Percentiles rank a stretch among this genome's conserved stretches.
Conservation (phyloP, 1,140 invertebrate genomes). For the Rhopalosiphum maidis region DNA sequence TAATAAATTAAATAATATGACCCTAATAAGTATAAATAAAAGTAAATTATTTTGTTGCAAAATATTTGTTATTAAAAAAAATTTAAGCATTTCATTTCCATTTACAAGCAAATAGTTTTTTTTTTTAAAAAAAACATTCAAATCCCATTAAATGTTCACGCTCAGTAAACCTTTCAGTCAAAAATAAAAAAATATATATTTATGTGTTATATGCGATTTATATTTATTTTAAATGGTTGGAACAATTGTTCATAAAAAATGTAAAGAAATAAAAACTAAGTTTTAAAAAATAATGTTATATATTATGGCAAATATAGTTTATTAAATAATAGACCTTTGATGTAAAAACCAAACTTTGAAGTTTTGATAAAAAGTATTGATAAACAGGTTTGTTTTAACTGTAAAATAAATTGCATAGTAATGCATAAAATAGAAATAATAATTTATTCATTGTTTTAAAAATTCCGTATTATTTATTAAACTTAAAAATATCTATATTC, state of each 20-base stretch:
- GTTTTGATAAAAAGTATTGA: neutral
- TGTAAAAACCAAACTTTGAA: neutral
- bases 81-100: neutral
- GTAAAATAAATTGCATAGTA: neutral
- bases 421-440: neutral
- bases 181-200: constrained; percentile 15
- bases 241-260: neutral
- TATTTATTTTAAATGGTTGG: neutral
- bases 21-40: neutral
- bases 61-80: constrained; percentile 22
- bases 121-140: neutral
- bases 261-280: neutral
- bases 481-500: too few relatives aligned
- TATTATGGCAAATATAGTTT: neutral
- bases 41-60: constrained; percentile 30
- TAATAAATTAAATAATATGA: constrained; percentile 32
- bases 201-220: neutral
- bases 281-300: neutral
- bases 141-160: constrained; percentile 48
- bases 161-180: neutral
- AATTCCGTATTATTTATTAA: too few relatives aligned
- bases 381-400: neutral
- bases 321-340: neutral
- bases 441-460: too few relatives aligned
- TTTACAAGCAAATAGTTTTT: neutral